Evolutionary conservation across 2,888 invertebrate species (phyloP).

Genomic region (Catonia carolina): DNA sequence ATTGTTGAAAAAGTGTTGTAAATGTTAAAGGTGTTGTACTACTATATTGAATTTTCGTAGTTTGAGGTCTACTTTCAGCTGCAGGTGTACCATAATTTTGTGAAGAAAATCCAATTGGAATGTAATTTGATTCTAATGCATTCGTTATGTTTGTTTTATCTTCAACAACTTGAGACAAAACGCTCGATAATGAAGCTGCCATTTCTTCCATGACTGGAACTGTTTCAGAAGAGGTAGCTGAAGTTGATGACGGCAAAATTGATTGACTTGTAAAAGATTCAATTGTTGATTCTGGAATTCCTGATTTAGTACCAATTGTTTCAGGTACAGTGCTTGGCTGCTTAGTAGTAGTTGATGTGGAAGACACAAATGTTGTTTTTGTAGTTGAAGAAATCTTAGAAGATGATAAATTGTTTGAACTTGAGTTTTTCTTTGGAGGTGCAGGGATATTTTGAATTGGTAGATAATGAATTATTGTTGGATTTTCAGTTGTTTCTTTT

Average conservation of each 20-base stretch:
- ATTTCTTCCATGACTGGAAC: slow-evolving; percentile 29
- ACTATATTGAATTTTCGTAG: too few relatives aligned
- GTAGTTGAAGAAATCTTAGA: slow-evolving; percentile 11
- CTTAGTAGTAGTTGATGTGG: slow-evolving; percentile 12
- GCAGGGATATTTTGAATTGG: slow-evolving; percentile 30
- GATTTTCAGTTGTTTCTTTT: slow-evolving; percentile 32
- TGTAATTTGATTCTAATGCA: slow-evolving; percentile 12
- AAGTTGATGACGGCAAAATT: too few relatives aligned
- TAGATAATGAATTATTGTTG: slow-evolving; percentile 32
- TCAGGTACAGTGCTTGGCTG: slow-evolving; percentile 7
- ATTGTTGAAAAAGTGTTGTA: too few relatives aligned
- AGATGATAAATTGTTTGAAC: neutral
- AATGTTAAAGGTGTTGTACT: neutral
- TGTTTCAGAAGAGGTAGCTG: too few relatives aligned
- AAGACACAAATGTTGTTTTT: slow-evolving; percentile 19
- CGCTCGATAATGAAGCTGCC: slow-evolving; percentile 31
- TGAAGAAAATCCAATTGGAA: neutral
- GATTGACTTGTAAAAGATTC: neutral
- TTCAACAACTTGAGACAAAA: slow-evolving; percentile 32
- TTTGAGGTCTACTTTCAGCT: too few relatives aligned
- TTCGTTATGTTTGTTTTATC: slow-evolving; percentile 20
- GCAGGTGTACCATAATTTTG: too few relatives aligned
- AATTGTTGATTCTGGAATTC: slow-evolving; percentile 4
- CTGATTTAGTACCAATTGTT: slow-evolving; percentile 1
- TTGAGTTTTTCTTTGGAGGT: slow-evolving; percentile 16